Evolutionary conservation across 2,797 vertebrate species (phyloP).

Genomic region (Chromobotia macracanthus): DNA sequence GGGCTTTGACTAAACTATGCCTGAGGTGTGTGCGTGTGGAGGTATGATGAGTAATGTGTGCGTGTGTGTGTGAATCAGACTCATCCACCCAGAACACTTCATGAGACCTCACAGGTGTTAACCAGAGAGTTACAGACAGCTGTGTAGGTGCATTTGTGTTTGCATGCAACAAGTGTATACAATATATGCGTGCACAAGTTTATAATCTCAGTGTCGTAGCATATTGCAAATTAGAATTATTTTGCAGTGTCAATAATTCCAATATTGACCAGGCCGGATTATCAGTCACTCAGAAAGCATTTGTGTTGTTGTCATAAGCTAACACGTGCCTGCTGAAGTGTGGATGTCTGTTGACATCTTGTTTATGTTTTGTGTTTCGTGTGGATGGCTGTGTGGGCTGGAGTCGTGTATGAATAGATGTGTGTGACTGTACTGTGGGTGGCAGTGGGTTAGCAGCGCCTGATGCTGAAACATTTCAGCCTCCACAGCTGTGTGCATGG

Average conservation of each 20-base stretch:
- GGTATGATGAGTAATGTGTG: background rate
- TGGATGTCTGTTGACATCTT: background rate
- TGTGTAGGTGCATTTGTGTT: constrained; percentile 36
- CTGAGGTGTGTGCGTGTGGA: constrained; percentile 29
- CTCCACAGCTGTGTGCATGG: constrained; percentile 26
- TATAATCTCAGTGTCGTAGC: background rate
- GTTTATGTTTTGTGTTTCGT: constrained; percentile 15
- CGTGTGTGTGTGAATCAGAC: background rate
- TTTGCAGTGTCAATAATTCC: too few species aligned
- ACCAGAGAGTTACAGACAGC: constrained; percentile 7
- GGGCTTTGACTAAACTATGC: constrained; percentile 52
- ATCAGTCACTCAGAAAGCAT: background rate
- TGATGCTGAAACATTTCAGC: constrained; percentile 60
- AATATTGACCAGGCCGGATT: too few species aligned
- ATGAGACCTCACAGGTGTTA: constrained; percentile 26
- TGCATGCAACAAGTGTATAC: background rate
- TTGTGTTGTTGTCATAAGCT: background rate
- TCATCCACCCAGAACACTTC: background rate
- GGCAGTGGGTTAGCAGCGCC: constrained; percentile 74
- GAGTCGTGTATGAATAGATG: constrained; percentile 73
- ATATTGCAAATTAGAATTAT: too few species aligned
- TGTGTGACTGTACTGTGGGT: constrained; percentile 54
- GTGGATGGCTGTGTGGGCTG: constrained; percentile 23
- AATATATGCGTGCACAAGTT: background rate
- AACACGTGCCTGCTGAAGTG: too few species aligned